Evolutionary conservation across 2,797 vertebrate species (phyloP).

Genomic region (Dryobates pubescens): DNA sequence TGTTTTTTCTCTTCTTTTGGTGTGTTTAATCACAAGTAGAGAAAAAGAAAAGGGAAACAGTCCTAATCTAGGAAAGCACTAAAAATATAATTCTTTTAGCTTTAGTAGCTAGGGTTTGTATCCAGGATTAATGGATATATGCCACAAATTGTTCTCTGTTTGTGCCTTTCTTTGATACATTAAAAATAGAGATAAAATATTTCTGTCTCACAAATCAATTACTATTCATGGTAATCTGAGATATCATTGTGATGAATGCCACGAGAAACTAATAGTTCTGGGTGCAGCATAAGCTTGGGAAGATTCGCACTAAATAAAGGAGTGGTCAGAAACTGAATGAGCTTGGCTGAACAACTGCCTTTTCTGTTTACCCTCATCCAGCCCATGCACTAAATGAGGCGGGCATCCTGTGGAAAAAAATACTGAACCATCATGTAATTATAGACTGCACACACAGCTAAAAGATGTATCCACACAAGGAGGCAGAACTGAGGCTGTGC

Average conservation of each 20-base stretch:
- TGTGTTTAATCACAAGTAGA: neutral
- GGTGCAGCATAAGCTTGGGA: neutral
- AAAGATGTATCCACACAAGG: neutral
- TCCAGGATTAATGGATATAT: neutral
- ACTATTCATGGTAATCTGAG: neutral
- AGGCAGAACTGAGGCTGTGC: neutral
- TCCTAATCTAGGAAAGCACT: neutral
- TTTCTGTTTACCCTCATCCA: neutral
- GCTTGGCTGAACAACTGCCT: neutral
- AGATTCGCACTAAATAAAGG: neutral
- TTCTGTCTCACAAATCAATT: neutral
- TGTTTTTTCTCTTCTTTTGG: neutral
- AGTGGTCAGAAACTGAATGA: neutral
- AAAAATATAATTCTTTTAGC: neutral
- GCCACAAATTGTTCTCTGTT: neutral
- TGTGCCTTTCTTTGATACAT: neutral
- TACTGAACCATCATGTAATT: neutral
- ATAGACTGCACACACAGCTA: rapidly evolving
- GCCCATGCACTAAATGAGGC: neutral
- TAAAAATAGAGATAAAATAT: neutral
- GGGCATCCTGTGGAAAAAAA: neutral
- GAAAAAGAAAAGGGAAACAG: neutral
- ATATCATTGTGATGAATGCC: neutral
- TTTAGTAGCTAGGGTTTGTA: neutral
- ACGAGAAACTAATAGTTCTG: neutral